A percentile compares a stretch with the other conserved stretches of the same genome.
Conservation (phyloP, 2,888 invertebrate genomes). For the Pseudoips prasinana region DNA sequence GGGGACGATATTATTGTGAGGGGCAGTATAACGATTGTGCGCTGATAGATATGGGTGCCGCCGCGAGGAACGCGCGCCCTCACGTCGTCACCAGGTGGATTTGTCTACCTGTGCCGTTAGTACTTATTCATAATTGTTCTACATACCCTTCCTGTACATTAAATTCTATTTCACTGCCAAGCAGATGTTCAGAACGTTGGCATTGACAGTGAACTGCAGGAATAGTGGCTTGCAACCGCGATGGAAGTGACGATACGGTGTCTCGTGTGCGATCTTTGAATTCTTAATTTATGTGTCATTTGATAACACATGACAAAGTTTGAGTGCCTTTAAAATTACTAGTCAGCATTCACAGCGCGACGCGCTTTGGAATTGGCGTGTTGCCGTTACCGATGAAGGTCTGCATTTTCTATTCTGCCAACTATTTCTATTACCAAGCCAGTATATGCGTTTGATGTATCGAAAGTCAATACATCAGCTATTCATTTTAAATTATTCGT, state of each 20-base stretch:
- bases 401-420: slow-evolving; percentile 53
- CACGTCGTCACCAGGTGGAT: slow-evolving; percentile 78
- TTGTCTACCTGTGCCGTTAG: slow-evolving; percentile 71
- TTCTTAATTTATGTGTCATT: slow-evolving; percentile 13
- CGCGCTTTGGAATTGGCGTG: slow-evolving; percentile 48
- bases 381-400: slow-evolving; percentile 56
- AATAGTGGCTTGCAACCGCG: slow-evolving; percentile 5
- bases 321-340: slow-evolving; percentile 27
- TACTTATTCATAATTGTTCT: slow-evolving; percentile 33
- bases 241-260: slow-evolving; percentile 8
- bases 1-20: slow-evolving; percentile 54
- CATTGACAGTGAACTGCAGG: slow-evolving; percentile 18
- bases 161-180: slow-evolving; percentile 18
- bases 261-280: slow-evolving; percentile 1
- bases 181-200: slow-evolving; percentile 14
- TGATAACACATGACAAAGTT: slow-evolving; percentile 13
- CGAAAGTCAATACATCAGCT: slow-evolving; percentile 34
- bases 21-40: slow-evolving; percentile 60
- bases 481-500: slow-evolving; percentile 3
- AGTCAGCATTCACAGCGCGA: slow-evolving; percentile 19
- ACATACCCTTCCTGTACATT: slow-evolving; percentile 1
- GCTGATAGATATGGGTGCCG: slow-evolving; percentile 74
- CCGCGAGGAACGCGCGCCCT: slow-evolving; percentile 74
- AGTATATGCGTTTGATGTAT: slow-evolving; percentile 39
- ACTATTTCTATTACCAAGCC: slow-evolving; percentile 57